Conservation (phyloP, 1,140 invertebrate genomes). For the Rhyacophila brunnea region DNA sequence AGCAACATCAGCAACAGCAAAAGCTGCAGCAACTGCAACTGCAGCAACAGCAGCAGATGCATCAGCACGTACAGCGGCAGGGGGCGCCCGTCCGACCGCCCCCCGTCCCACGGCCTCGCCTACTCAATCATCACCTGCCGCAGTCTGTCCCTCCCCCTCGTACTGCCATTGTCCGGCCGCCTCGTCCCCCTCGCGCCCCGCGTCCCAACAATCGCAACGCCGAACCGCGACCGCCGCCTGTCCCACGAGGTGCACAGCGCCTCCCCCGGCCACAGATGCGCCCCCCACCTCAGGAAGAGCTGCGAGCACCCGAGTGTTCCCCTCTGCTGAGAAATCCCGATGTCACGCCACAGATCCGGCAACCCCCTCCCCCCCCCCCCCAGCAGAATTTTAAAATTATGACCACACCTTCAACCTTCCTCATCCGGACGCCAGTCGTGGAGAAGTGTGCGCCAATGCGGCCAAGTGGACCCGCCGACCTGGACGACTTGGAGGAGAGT, state of each 20-base stretch:
- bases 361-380: constrained; percentile 5
- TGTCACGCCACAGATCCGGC: not conserved
- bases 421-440: constrained; percentile 37
- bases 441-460: constrained; percentile 35
- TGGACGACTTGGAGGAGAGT: constrained; percentile 53
- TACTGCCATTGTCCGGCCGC: not conserved
- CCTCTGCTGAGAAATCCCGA: not conserved
- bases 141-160: not conserved
- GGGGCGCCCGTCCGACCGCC: not conserved
- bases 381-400: constrained; percentile 11
- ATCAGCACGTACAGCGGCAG: constrained; percentile 36
- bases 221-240: constrained; percentile 1
- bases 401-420: not conserved
- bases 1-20: constrained; percentile 42
- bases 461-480: constrained; percentile 41
- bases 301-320: not conserved
- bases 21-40: constrained; percentile 45
- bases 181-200: constrained; percentile 1
- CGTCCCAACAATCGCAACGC: constrained; percentile 1
- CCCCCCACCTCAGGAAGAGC: not conserved
- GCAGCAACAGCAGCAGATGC: constrained; percentile 43
- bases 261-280: not conserved
- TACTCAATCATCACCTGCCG: constrained; percentile 25
- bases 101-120: constrained; percentile 2
- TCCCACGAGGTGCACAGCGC: not conserved